phyloP scores from a whole-genome alignment of 2,113 vertebrate genomes.

The Emydura subglobosa region DNA sequence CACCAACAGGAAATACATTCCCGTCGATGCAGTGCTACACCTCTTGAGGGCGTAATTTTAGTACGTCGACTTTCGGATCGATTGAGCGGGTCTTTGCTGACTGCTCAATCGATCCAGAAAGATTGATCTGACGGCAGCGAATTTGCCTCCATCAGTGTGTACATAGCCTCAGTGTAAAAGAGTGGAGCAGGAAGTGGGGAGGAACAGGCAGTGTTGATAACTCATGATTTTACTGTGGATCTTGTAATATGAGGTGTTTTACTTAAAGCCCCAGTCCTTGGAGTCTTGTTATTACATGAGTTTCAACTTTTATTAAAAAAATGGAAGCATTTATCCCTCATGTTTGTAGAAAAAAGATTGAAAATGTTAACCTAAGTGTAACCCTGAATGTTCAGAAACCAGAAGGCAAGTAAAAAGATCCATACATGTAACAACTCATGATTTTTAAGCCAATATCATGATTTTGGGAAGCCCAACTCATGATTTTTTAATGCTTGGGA shows the following conservation, averaged over 20 bases:
- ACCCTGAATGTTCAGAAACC: neutral
- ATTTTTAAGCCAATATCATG: neutral
- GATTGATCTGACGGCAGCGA: no score
- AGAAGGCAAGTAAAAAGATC: neutral
- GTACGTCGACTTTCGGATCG: no score
- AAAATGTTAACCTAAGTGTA: neutral
- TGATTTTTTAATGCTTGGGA: neutral
- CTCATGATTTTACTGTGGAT: constrained; percentile 14
- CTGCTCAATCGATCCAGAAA: no score
- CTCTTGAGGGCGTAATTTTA: no score
- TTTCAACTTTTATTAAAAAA: neutral
- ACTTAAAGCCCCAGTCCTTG: neutral
- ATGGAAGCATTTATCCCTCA: neutral
- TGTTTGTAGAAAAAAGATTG: neutral
- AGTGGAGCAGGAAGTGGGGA: neutral
- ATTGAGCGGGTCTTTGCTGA: no score
- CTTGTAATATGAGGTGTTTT: constrained; percentile 10
- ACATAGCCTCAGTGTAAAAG: neutral
- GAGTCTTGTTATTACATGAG: neutral
- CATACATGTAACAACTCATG: neutral
- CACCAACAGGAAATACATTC: no score
- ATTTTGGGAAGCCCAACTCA: neutral
- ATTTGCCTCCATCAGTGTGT: no score
- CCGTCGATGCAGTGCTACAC: no score
- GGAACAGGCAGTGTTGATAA: neutral